Evolutionary conservation across 2,888 invertebrate genomes (phyloP), one percentile per base, ranked within the genome.

Genomic region (Drosophila mercatorum): DNA sequence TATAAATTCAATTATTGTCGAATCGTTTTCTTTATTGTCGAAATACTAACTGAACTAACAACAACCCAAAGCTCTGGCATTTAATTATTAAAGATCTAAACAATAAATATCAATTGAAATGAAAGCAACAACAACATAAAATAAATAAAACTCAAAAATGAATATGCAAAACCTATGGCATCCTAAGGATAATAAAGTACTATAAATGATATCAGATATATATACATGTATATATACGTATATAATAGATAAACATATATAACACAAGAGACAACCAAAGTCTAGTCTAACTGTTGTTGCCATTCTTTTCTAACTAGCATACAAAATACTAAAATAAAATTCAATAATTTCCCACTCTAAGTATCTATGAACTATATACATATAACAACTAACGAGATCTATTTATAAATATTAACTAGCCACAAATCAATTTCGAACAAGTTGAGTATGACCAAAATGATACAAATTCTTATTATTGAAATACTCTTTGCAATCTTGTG

Each of bases 71-170:
- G 91, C 90, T 86, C 84, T 89, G 90, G 87, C 92, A 89, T 91
- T 90, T 90, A 91, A 90, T 89, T 91, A 91, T 77, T 91, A 91
- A 91, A 90, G 85, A 91, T 91, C 75, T 91, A 90, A 88, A 56
- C 17, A 53, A 58, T 69, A 59, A 72, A 75, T 87, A 79, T 82
- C 69, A 82, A 82, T 76, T 75, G 78, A 83, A 82, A 74, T 68
- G 58, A 79, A 74, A 68, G 64, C 62, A 82, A 83, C 75, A 80
- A 64, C 46, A 56, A 53, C 52, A 79, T 72, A 68, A 67, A 72
- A 68, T 65, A 65, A 53, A 78, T 69, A 68, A 68, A 73, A 14
- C 0, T 1, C 4, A 26, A 5, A n/a, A 53, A 38, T 28, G 3
- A 51, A 63, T 62, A 68, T 56, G 63, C 34, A 78, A 61, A 81